phyloP scores from a whole-genome alignment of 2,113 vertebrate genomes.

The Apaloderma vittatum region DNA sequence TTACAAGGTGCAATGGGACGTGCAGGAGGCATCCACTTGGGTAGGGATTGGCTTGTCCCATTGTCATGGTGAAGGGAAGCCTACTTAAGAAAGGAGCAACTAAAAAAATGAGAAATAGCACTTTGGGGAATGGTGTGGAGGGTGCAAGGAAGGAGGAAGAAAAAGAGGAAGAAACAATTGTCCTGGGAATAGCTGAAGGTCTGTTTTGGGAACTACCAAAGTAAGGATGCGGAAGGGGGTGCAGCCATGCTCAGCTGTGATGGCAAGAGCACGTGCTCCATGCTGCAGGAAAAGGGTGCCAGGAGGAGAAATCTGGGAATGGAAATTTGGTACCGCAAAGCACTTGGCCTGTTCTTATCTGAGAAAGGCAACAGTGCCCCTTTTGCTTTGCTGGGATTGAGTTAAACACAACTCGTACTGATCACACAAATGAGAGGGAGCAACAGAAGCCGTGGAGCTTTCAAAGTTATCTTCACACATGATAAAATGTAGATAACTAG shows the following conservation, averaged over 20 bases:
- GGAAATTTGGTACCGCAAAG: neutral
- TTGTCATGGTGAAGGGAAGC: neutral
- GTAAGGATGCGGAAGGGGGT: accelerated
- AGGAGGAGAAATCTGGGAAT: neutral
- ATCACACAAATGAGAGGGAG: neutral
- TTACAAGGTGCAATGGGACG: neutral
- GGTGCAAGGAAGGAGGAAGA: neutral
- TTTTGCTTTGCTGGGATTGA: neutral
- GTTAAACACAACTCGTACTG: neutral
- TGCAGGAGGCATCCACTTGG: neutral
- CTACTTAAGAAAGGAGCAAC: neutral
- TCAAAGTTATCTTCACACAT: neutral
- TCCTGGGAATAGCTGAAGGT: neutral
- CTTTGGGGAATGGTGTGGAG: neutral
- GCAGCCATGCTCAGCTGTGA: accelerated
- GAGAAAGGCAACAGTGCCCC: neutral
- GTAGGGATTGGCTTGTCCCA: neutral
- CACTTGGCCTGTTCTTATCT: neutral
- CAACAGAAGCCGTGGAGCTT: neutral
- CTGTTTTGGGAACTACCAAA: neutral
- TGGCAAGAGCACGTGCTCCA: accelerated
- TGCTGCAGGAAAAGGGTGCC: neutral
- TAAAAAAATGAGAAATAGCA: neutral
- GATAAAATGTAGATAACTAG: neutral
- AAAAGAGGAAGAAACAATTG: neutral